Conservation (phyloP, 2,113 vertebrate genomes). For the Podarcis raffonei region DNA sequence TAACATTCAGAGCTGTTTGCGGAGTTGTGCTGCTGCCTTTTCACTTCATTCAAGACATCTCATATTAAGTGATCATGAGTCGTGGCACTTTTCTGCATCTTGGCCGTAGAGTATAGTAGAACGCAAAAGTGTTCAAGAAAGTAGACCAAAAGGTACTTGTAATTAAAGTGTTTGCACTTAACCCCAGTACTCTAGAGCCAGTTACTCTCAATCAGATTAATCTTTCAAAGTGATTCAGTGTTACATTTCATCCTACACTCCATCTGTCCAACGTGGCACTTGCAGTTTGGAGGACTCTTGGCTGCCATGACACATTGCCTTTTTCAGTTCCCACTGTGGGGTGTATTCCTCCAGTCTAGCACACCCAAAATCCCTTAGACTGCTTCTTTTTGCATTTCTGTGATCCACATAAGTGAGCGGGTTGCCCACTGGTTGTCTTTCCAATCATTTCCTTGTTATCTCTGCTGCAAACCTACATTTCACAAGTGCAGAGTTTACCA, state of each 20-base stretch:
- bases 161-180: not conserved
- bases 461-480: not conserved
- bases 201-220: not conserved
- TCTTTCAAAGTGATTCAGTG: not conserved
- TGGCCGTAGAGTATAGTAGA: not conserved
- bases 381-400: not conserved
- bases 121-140: not conserved
- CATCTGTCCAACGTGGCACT: conserved; percentile 1
- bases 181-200: accelerated
- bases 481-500: not conserved
- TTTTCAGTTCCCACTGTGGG: not conserved
- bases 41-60: not conserved
- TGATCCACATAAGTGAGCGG: not conserved
- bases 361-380: not conserved
- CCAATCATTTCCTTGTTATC: not conserved
- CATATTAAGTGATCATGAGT: not conserved
- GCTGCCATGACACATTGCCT: not conserved
- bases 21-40: not conserved
- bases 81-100: not conserved
- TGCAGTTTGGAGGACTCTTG: not conserved
- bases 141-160: not conserved
- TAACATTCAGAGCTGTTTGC: not conserved
- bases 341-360: not conserved
- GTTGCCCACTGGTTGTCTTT: not conserved
- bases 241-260: not conserved